Percentiles rank a stretch among this genome's conserved stretches.
Evolutionary conservation across 2,888 invertebrate species (phyloP).

Genomic region (Lepidocyrtinus sp.): DNA sequence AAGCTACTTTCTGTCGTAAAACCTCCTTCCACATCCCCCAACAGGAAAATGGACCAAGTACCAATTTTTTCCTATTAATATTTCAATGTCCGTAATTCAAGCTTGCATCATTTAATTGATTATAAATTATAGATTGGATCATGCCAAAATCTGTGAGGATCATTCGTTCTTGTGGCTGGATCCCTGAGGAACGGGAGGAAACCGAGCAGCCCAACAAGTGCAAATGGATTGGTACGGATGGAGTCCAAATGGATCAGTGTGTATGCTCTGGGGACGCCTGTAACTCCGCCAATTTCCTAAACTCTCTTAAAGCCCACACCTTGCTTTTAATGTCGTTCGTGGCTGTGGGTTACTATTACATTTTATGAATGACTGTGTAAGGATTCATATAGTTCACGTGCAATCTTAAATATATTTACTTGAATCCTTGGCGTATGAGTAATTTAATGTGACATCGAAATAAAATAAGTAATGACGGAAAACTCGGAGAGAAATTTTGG

Average conservation of each 20-base stretch:
- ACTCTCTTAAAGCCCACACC: conserved; percentile 27
- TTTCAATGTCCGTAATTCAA: too few relatives aligned
- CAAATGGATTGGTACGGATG: conserved; percentile 37
- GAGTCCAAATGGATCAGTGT: conserved; percentile 47
- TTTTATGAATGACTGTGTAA: conserved; percentile 50
- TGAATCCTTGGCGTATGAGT: too few relatives aligned
- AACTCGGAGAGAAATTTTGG: too few relatives aligned
- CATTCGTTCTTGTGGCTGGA: conserved; percentile 61
- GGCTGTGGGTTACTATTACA: conserved; percentile 27
- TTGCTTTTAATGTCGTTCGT: conserved; percentile 27
- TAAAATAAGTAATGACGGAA: too few relatives aligned
- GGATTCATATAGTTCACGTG: too few relatives aligned
- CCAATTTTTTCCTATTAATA: neutral
- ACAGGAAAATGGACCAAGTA: conserved; percentile 35
- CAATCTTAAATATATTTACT: too few relatives aligned
- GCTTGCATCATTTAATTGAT: conserved; percentile 20
- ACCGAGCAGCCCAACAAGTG: conserved; percentile 12
- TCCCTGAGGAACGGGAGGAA: conserved; percentile 26
- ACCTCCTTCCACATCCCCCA: conserved; percentile 24
- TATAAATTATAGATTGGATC: conserved; percentile 19
- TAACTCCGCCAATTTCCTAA: conserved; percentile 30
- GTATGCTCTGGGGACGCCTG: conserved; percentile 42
- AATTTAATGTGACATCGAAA: too few relatives aligned
- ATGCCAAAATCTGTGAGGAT: conserved; percentile 18
- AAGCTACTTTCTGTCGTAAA: conserved; percentile 40